A percentile compares a stretch with the other conserved stretches of the same genome.
Evolutionary conservation across 2,797 vertebrate species (phyloP).

Genomic region (Hyperoplus lanceolatus): DNA sequence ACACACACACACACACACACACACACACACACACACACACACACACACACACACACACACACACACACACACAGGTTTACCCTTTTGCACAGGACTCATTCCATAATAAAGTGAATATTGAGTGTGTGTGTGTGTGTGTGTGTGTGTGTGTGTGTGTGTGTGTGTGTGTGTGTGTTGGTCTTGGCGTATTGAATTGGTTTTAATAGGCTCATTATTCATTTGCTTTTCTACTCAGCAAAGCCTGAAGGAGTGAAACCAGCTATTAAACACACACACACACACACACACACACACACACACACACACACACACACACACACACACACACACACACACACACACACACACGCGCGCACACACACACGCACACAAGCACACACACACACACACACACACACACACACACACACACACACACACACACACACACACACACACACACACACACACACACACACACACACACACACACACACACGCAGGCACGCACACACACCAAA

Average conservation of each 20-base stretch:
- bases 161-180: constrained; percentile 54
- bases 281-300: not conserved
- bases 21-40: too few relatives aligned
- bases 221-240: constrained; percentile 68
- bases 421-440: constrained; percentile 13
- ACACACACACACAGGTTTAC: too few relatives aligned
- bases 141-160: constrained; percentile 23
- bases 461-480: too few relatives aligned
- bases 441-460: constrained; percentile 3
- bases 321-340: not conserved
- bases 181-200: constrained; percentile 73
- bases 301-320: not conserved
- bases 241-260: constrained; percentile 61
- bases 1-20: too few relatives aligned
- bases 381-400: too few relatives aligned
- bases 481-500: too few relatives aligned
- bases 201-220: constrained; percentile 77
- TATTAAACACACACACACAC: not conserved
- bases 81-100: too few relatives aligned
- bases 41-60: too few relatives aligned
- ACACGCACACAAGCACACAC: too few relatives aligned
- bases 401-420: constrained; percentile 1
- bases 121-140: constrained; percentile 16
- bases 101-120: not conserved
- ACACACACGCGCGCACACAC: too few relatives aligned